Evolutionary conservation across 1,140 invertebrate species (phyloP).

Genomic region (Ptiloglossa arizonensis): DNA sequence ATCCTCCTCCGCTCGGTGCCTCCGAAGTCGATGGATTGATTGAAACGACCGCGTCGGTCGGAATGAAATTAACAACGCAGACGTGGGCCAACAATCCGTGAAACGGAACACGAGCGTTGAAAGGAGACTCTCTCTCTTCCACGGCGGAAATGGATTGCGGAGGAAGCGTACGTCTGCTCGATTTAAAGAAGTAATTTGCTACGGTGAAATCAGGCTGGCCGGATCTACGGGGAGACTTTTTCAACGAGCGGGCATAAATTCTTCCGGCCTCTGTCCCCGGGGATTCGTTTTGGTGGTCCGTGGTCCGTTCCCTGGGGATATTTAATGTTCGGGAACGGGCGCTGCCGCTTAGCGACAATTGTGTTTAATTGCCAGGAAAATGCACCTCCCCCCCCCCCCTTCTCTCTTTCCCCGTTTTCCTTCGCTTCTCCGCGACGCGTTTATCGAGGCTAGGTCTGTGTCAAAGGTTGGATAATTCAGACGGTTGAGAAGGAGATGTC

Average conservation of each 20-base stretch:
- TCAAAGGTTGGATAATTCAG: constrained; percentile 26
- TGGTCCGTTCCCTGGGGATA: constrained; percentile 4
- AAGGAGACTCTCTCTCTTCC: too few species aligned
- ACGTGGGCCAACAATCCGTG: constrained; percentile 7
- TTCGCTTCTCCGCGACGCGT: neutral
- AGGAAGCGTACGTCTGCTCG: constrained; percentile 20
- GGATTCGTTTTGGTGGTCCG: neutral
- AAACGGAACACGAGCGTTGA: neutral
- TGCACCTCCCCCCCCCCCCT: neutral
- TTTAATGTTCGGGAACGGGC: constrained; percentile 41
- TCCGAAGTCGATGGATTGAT: neutral
- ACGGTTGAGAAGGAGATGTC: neutral
- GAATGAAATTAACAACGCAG: constrained; percentile 11
- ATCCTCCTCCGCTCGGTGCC: neutral
- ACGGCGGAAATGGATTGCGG: constrained; percentile 10
- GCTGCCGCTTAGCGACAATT: constrained; percentile 49
- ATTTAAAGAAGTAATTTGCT: constrained; percentile 41
- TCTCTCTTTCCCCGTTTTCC: neutral
- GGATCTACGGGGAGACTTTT: neutral
- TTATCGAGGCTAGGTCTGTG: neutral
- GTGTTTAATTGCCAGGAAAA: constrained; percentile 50
- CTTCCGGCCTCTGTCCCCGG: neutral
- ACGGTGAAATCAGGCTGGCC: constrained; percentile 16
- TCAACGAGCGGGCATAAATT: constrained; percentile 30
- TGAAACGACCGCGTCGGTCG: neutral